Percentiles rank a stretch among this genome's conserved stretches.
Conservation (phyloP, 1,140 invertebrate genomes). For the Diachasma alloeum region DNA sequence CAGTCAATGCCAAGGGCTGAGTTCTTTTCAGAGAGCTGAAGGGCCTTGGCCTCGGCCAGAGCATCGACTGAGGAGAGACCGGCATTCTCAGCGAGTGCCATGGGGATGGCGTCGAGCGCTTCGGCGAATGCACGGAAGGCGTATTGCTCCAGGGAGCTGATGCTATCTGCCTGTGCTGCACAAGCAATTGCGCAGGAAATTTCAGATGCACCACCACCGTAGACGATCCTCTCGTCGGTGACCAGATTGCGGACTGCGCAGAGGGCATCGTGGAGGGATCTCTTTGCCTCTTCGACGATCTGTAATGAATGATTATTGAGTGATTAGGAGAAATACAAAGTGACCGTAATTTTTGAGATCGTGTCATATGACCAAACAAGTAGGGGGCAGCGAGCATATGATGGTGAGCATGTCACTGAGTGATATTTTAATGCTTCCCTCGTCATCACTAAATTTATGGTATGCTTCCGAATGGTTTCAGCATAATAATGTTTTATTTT, state of each 20-base stretch:
- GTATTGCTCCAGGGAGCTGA: conserved; percentile 96
- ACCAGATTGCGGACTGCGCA: conserved; percentile 97
- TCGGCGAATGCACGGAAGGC: conserved; percentile 96
- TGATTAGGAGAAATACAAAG: background rate
- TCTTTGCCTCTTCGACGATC: conserved; percentile 97
- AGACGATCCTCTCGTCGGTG: conserved; percentile 91
- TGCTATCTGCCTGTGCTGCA: conserved; percentile 86
- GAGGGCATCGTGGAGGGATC: conserved; percentile 96
- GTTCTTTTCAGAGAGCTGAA: conserved; percentile 88
- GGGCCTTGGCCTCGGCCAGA: conserved; percentile 90
- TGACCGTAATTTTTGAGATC: too few species aligned
- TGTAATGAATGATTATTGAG: conserved; percentile 47
- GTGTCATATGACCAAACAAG: too few species aligned
- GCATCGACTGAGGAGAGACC: conserved; percentile 93
- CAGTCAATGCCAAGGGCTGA: conserved; percentile 94
- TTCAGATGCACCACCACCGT: conserved; percentile 97
- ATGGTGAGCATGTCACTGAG: too few species aligned
- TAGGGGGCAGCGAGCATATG: too few species aligned
- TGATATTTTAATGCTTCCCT: too few species aligned
- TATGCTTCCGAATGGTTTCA: too few species aligned
- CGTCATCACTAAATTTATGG: too few species aligned
- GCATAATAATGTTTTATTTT: too few species aligned
- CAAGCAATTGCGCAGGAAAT: conserved; percentile 94
- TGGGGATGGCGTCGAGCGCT: conserved; percentile 92
- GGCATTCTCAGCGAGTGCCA: conserved; percentile 97